Percentiles rank a stretch among this genome's conserved stretches.
phyloP scores from a whole-genome alignment of 2,888 invertebrate genomes.

The Parascotia fuliginaria region DNA sequence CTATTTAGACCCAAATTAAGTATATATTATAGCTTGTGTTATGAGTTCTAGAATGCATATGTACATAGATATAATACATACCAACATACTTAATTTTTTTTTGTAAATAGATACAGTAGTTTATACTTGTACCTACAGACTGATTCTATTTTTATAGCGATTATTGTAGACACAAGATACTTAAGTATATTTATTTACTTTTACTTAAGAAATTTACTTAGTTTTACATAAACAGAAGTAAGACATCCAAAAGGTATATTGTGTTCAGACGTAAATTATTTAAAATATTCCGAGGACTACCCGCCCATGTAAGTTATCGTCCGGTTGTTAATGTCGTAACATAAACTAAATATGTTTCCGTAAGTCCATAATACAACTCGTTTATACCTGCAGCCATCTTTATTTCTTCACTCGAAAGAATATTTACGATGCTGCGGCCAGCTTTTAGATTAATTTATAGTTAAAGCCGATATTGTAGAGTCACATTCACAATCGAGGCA shows the following conservation, averaged over 20 bases:
- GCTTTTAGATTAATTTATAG: slow-evolving; percentile 47
- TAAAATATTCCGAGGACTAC: slow-evolving; percentile 21
- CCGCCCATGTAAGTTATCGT: slow-evolving; percentile 21
- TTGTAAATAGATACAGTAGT: too few relatives aligned
- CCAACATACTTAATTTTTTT: too few relatives aligned
- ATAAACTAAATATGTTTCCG: slow-evolving; percentile 54
- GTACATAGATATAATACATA: too few relatives aligned
- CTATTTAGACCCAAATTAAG: too few relatives aligned
- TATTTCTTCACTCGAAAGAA: slow-evolving; percentile 55
- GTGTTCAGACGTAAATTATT: slow-evolving; percentile 6
- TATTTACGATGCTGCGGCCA: slow-evolving; percentile 45
- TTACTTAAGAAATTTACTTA: too few relatives aligned
- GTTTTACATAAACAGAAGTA: too few relatives aligned
- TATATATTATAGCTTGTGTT: too few relatives aligned
- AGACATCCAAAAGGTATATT: not conserved
- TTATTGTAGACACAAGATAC: too few relatives aligned
- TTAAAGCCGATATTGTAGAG: slow-evolving; percentile 28
- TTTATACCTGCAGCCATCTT: slow-evolving; percentile 54
- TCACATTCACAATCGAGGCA: not conserved
- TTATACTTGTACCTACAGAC: too few relatives aligned
- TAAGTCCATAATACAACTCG: slow-evolving; percentile 45
- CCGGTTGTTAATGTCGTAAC: slow-evolving; percentile 35
- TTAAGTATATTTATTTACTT: too few relatives aligned
- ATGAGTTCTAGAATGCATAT: too few relatives aligned
- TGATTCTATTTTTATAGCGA: too few relatives aligned